phyloP scores from a whole-genome alignment of 2,888 invertebrate genomes.

The Anthrax anthrax region DNA sequence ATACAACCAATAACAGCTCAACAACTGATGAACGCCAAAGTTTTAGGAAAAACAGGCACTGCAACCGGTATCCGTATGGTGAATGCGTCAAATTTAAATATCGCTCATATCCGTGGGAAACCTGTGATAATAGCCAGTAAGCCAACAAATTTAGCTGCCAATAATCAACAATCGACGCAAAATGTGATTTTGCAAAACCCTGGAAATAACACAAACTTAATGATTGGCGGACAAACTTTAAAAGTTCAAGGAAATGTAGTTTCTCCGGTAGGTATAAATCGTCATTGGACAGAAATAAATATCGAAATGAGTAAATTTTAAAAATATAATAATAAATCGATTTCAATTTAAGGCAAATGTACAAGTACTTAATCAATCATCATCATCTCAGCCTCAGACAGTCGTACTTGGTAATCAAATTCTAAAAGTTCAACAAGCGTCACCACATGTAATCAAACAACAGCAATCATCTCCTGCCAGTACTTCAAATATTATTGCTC shows the following conservation, averaged over 20 bases:
- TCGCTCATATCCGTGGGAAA: slow-evolving; percentile 42
- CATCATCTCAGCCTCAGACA: slow-evolving; percentile 24
- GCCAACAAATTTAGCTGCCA: slow-evolving; percentile 9
- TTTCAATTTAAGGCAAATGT: slow-evolving; percentile 14
- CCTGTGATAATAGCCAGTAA: slow-evolving; percentile 40
- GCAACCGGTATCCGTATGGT: slow-evolving; percentile 35
- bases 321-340: background rate
- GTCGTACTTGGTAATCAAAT: slow-evolving; percentile 35
- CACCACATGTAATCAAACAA: slow-evolving; percentile 15
- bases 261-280: slow-evolving; percentile 7
- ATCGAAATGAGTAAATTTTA: background rate
- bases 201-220: slow-evolving; percentile 17
- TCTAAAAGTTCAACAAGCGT: slow-evolving; percentile 25
- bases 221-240: slow-evolving; percentile 30
- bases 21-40: slow-evolving; percentile 37
- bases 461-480: background rate
- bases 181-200: slow-evolving; percentile 33
- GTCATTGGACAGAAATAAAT: background rate
- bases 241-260: slow-evolving; percentile 29
- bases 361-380: slow-evolving; percentile 15
- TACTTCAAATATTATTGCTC: slow-evolving; percentile 3
- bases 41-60: slow-evolving; percentile 25
- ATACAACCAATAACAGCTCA: slow-evolving; percentile 25
- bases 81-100: slow-evolving; percentile 34
- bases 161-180: slow-evolving; percentile 24